Percentiles rank a stretch among this genome's conserved stretches.
phyloP scores from a whole-genome alignment of 1,140 invertebrate genomes.

The Drosophila murphyi region DNA sequence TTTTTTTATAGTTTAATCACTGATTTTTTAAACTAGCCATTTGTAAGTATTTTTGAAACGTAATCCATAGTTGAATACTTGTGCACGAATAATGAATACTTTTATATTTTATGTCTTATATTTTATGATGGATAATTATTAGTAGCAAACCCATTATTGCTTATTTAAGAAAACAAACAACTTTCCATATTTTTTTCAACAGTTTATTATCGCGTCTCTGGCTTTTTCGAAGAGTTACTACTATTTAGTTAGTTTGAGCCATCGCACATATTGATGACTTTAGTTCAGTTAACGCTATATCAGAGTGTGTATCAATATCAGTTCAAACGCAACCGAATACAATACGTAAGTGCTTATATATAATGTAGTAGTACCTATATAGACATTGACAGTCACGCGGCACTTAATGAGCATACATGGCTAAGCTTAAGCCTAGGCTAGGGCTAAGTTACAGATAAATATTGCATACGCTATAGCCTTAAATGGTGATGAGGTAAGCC shows the following conservation, averaged over 20 bases:
- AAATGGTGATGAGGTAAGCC: conserved; percentile 81
- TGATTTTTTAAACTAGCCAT: too few species aligned
- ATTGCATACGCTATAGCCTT: conserved; percentile 81
- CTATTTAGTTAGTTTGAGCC: conserved; percentile 28
- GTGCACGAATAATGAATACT: too few species aligned
- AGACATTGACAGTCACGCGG: conserved; percentile 19
- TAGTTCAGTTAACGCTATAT: conserved; percentile 48
- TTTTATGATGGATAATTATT: conserved; percentile 1
- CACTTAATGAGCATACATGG: conserved; percentile 46
- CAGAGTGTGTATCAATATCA: conserved; percentile 55
- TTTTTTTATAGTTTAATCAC: too few species aligned
- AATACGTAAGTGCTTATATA: conserved; percentile 1
- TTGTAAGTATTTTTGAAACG: too few species aligned
- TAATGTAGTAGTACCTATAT: conserved; percentile 6
- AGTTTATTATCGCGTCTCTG: conserved; percentile 40
- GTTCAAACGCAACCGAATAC: conserved; percentile 66
- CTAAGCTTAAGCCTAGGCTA: conserved; percentile 53
- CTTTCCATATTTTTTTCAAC: conserved; percentile 14
- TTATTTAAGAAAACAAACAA: conserved; percentile 6
- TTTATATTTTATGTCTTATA: too few species aligned
- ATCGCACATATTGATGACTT: conserved; percentile 24
- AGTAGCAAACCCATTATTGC: not conserved
- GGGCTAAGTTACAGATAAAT: conserved; percentile 62
- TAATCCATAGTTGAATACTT: too few species aligned
- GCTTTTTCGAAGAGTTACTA: conserved; percentile 5